Evolutionary conservation across 2,113 vertebrate species (phyloP).

Genomic region (Ciconia stormi): DNA sequence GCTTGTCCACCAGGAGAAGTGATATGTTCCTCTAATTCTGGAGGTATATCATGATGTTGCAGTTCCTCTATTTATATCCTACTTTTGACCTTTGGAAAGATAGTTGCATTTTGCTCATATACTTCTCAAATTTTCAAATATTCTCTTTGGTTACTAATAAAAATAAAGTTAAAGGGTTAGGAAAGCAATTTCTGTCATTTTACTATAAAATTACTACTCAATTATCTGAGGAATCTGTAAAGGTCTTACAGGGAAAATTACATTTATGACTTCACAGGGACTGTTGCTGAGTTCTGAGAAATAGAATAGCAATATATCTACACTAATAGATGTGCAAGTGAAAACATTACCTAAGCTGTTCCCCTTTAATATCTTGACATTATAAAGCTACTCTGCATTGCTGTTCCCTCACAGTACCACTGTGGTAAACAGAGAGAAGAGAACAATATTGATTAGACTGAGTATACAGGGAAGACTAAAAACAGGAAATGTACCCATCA

Average conservation of each 20-base stretch:
- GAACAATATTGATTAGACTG: neutral
- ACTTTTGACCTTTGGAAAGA: neutral
- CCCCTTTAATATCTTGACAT: neutral
- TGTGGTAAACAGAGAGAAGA: neutral
- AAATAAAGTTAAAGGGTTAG: neutral
- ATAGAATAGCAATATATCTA: neutral
- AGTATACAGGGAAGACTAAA: neutral
- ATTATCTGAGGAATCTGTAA: neutral
- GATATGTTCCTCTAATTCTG: neutral
- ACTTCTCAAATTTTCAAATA: neutral
- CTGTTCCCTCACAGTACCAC: neutral
- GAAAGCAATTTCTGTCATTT: neutral
- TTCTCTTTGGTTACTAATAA: neutral
- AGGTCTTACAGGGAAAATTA: neutral
- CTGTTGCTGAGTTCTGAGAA: neutral
- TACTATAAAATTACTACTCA: neutral
- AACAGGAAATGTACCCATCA: neutral
- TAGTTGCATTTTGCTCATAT: neutral
- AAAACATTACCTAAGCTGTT: neutral
- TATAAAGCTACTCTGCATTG: neutral
- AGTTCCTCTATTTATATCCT: neutral
- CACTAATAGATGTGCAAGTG: neutral
- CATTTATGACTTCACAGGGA: neutral
- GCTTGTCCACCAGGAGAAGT: neutral
- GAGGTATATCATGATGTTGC: neutral